Percentiles rank a stretch among this genome's conserved stretches.
Conservation (phyloP, 2,888 invertebrate species). For the Marronus borbonicus region DNA sequence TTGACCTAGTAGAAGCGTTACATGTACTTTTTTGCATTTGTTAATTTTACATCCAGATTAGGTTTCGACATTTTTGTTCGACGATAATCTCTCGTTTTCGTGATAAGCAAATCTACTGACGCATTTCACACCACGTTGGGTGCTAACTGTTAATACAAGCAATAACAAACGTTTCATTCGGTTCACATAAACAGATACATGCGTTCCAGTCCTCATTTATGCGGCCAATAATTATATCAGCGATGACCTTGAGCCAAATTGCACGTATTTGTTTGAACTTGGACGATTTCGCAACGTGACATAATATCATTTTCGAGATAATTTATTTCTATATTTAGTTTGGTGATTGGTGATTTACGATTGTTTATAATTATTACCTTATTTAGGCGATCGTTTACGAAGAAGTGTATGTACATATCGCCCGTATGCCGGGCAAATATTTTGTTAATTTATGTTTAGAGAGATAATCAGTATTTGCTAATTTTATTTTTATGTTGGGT, state of each 20-base stretch:
- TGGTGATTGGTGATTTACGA: slow-evolving; percentile 1
- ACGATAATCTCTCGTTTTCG: too few relatives aligned
- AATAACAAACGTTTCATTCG: slow-evolving; percentile 18
- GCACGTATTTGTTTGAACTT: slow-evolving; percentile 29
- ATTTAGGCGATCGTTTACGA: too few relatives aligned
- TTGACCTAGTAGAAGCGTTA: too few relatives aligned
- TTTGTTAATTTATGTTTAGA: too few relatives aligned
- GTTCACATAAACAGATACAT: not conserved
- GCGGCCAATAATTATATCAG: slow-evolving; percentile 12
- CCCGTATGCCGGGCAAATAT: too few relatives aligned
- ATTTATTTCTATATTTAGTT: slow-evolving; percentile 3
- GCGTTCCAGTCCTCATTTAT: not conserved
- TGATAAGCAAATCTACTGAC: slow-evolving; percentile 7
- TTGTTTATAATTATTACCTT: not conserved
- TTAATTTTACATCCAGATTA: too few relatives aligned
- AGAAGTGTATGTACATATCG: too few relatives aligned
- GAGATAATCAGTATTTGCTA: too few relatives aligned
- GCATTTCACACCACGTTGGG: slow-evolving; percentile 4
- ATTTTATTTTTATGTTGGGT: too few relatives aligned
- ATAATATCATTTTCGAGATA: slow-evolving; percentile 10
- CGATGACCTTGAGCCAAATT: slow-evolving; percentile 32
- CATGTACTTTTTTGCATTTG: too few relatives aligned
- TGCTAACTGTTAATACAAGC: slow-evolving; percentile 17
- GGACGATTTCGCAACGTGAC: slow-evolving; percentile 21
- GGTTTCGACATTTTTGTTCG: too few relatives aligned